Evolutionary conservation across 1,140 invertebrate species (phyloP).

Genomic region (Microplitis mediator): DNA sequence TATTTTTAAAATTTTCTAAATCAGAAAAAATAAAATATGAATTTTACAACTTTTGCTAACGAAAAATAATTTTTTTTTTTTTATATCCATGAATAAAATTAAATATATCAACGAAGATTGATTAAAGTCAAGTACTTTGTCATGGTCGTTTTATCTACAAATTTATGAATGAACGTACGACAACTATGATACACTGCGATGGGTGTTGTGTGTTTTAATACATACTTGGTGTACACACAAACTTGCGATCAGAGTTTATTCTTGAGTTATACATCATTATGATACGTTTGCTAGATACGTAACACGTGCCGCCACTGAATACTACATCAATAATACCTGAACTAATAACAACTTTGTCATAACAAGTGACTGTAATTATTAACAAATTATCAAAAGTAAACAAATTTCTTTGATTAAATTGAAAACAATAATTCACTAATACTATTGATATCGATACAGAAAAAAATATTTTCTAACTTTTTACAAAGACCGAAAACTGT

Average conservation of each 20-base stretch:
- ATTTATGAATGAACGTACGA: slow-evolving; percentile 3
- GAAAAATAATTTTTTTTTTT: no score
- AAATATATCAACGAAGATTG: not conserved
- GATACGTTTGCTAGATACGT: not conserved
- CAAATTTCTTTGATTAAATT: no score
- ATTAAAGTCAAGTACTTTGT: not conserved
- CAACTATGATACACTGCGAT: not conserved
- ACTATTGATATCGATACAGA: slow-evolving; percentile 2
- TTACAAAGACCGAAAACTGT: no score
- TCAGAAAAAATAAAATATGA: no score
- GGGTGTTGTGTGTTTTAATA: not conserved
- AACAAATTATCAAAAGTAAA: no score
- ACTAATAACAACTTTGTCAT: no score
- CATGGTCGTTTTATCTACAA: not conserved
- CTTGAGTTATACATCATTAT: not conserved
- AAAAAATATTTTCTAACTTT: not conserved
- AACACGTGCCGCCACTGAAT: not conserved
- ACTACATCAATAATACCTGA: not conserved
- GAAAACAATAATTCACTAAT: no score
- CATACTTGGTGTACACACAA: not conserved
- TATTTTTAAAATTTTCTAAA: no score
- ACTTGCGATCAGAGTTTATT: not conserved
- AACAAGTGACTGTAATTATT: no score
- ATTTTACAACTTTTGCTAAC: no score
- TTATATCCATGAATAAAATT: not conserved